Conservation (phyloP, 2,888 invertebrate species). For the Gisinianus flammeolus region DNA sequence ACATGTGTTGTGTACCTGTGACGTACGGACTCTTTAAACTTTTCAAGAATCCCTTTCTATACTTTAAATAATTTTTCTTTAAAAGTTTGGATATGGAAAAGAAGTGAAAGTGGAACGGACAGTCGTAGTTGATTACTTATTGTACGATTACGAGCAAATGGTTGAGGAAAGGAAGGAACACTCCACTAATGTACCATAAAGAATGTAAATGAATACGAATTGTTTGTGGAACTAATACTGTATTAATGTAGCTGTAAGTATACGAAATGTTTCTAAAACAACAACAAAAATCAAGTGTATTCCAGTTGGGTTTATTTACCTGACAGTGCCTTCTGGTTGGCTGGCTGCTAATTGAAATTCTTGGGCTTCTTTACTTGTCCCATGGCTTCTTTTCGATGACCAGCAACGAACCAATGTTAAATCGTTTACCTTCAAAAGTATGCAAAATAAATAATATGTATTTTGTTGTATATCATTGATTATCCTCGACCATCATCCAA, state of each 20-base stretch:
- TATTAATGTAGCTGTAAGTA: no score
- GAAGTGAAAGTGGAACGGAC: no score
- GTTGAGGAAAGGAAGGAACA: not conserved
- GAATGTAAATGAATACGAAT: not conserved
- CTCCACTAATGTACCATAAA: not conserved
- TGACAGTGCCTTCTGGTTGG: conserved; percentile 50
- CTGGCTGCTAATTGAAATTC: conserved; percentile 56
- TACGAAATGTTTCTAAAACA: not conserved
- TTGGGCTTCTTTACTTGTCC: conserved; percentile 53
- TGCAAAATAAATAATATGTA: not conserved
- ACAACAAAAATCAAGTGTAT: not conserved
- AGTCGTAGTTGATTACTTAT: no score
- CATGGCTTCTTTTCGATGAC: conserved; percentile 15
- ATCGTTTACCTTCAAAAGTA: not conserved
- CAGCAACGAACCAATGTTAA: not conserved
- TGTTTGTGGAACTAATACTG: no score
- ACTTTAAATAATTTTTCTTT: no score
- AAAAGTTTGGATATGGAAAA: no score
- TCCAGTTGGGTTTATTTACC: conserved; percentile 41
- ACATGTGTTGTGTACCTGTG: no score
- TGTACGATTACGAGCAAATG: no score
- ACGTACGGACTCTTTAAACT: no score
- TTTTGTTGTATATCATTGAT: not conserved
- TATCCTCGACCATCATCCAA: not conserved
- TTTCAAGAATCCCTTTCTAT: no score